Percentiles rank a stretch among this genome's conserved stretches.
phyloP scores from a whole-genome alignment of 2,888 invertebrate species.

The Caenorhabditis wallacei region DNA sequence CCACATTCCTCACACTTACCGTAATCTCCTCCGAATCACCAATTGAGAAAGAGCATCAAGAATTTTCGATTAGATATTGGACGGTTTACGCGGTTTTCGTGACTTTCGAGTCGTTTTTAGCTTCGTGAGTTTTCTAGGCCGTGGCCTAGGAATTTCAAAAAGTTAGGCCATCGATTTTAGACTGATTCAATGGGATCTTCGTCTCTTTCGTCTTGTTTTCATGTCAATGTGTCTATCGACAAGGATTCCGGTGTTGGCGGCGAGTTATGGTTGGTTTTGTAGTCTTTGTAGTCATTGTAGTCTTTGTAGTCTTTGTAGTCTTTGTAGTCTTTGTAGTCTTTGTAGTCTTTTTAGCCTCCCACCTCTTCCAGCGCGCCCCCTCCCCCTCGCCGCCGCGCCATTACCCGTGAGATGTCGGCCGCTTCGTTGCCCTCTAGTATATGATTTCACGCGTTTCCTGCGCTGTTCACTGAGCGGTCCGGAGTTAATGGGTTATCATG shows the following conservation, averaged over 20 bases:
- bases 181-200: constrained; percentile 57
- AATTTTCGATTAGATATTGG: constrained; percentile 51
- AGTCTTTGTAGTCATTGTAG: too few species aligned
- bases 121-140: constrained; percentile 39
- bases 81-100: constrained; percentile 52
- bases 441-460: neutral
- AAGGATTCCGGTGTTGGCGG: constrained; percentile 43
- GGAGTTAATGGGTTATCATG: constrained; percentile 27
- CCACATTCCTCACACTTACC: constrained; percentile 42
- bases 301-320: too few species aligned
- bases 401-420: constrained; percentile 3
- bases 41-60: constrained; percentile 29
- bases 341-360: too few species aligned
- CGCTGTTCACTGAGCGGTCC: constrained; percentile 10
- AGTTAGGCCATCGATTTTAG: constrained; percentile 38
- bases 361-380: too few species aligned
- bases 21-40: constrained; percentile 6
- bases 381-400: neutral
- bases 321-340: too few species aligned
- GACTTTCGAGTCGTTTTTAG: constrained; percentile 37
- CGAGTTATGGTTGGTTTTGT: constrained; percentile 14
- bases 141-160: neutral
- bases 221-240: constrained; percentile 54
- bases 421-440: neutral
- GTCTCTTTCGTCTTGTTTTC: constrained; percentile 49